These are phyloP conservation scores for Daktulosphaira vitifoliae DNA, from an alignment of 1,140 invertebrate species.

Conservation along the genomic window DNA sequence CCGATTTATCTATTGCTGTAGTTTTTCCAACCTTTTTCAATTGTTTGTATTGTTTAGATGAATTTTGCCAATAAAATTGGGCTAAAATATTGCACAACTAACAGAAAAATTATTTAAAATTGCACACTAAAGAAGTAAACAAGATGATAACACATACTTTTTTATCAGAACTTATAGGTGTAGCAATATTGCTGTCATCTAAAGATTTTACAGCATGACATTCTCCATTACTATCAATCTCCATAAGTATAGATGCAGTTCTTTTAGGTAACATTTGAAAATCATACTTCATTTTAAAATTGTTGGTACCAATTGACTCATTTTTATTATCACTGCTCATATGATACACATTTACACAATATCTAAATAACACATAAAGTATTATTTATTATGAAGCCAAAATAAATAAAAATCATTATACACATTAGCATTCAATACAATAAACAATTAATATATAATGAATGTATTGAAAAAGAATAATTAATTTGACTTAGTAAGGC, in stretches of 20 bases:
- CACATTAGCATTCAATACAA: too few species aligned
- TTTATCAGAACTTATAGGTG: conserved; percentile 23
- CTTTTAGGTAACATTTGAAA: conserved; percentile 4
- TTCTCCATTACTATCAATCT: conserved; percentile 21
- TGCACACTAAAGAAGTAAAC: background rate
- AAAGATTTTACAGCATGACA: conserved; percentile 7
- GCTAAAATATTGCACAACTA: conserved; percentile 15
- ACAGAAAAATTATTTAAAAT: background rate
- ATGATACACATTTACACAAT: conserved; percentile 26
- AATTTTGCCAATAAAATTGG: conserved; percentile 11
- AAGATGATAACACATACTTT: background rate
- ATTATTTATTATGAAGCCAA: too few species aligned
- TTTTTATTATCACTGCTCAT: conserved; percentile 13
- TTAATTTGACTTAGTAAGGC: too few species aligned
- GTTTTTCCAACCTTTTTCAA: conserved; percentile 36
- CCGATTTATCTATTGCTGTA: conserved; percentile 33
- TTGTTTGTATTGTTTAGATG: conserved; percentile 8
- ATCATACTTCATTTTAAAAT: background rate
- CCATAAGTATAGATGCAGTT: conserved; percentile 22
- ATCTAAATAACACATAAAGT: too few species aligned
- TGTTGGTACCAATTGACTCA: background rate
- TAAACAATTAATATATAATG: too few species aligned
- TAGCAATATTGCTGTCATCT: conserved; percentile 17
- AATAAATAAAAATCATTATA: background rate
- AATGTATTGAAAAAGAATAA: too few species aligned